A percentile compares a stretch with the other conserved stretches of the same genome.
phyloP scores from a whole-genome alignment of 2,113 vertebrate genomes.

The Nycticryphes semicollaris region DNA sequence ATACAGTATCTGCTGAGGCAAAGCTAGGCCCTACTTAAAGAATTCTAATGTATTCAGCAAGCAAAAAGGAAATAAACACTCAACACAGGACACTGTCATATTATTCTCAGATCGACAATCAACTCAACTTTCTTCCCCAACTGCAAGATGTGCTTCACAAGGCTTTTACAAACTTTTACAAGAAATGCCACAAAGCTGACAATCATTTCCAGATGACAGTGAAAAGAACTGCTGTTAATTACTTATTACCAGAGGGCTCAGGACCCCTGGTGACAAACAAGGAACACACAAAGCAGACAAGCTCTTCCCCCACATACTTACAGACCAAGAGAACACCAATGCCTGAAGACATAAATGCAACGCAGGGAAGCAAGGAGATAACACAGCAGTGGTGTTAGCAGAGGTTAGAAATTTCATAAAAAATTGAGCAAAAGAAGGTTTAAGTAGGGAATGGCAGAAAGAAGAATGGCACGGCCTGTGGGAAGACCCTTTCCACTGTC shows the following conservation, averaged over 20 bases:
- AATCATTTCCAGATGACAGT: not conserved
- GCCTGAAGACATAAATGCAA: not conserved
- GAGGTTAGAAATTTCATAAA: not conserved
- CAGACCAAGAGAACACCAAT: not conserved
- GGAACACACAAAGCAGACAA: not conserved
- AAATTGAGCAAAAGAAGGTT: not conserved
- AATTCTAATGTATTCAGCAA: not conserved
- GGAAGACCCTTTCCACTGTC: not conserved
- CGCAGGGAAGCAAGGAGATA: not conserved
- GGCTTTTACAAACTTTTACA: not conserved
- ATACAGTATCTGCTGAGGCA: not conserved
- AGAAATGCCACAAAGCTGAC: not conserved
- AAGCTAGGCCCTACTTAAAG: not conserved
- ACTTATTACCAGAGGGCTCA: not conserved
- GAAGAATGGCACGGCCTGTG: not conserved
- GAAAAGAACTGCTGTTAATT: not conserved
- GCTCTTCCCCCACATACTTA: accelerated
- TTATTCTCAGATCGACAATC: not conserved
- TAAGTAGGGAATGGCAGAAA: not conserved
- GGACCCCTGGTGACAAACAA: not conserved
- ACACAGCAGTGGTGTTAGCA: not conserved
- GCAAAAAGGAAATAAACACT: not conserved
- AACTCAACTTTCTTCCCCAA: accelerated
- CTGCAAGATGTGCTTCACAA: not conserved
- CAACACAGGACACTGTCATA: not conserved